Percentiles rank a stretch among this genome's conserved stretches.
These are phyloP conservation scores for Helicoverpa armigera DNA, from an alignment of 1,140 invertebrate species.

Conservation along the genomic window DNA sequence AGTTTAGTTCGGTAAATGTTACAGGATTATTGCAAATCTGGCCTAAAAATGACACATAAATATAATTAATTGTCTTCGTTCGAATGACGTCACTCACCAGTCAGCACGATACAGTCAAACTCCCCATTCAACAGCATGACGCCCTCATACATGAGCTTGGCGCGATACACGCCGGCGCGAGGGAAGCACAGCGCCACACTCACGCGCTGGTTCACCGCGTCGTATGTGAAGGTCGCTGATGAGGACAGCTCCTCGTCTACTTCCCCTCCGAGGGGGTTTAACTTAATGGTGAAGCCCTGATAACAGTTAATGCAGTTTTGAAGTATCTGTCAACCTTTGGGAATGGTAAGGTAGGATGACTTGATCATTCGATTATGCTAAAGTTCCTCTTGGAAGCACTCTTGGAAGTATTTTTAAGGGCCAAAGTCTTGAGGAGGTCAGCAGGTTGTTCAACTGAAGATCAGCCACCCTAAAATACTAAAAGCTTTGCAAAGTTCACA, in stretches of 20 bases:
- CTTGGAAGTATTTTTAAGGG: too few relatives aligned
- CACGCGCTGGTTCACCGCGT: slow-evolving; percentile 87
- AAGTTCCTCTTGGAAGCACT: too few relatives aligned
- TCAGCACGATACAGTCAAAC: slow-evolving; percentile 97
- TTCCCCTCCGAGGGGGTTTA: slow-evolving; percentile 86
- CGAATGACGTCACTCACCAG: slow-evolving; percentile 88
- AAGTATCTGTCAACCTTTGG: background rate
- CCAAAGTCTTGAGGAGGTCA: too few relatives aligned
- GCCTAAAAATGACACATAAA: too few relatives aligned
- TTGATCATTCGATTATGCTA: too few relatives aligned
- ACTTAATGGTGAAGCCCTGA: slow-evolving; percentile 88
- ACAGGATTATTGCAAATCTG: too few relatives aligned
- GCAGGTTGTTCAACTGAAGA: too few relatives aligned
- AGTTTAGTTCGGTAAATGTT: too few relatives aligned
- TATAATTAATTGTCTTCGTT: too few relatives aligned
- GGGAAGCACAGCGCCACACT: slow-evolving; percentile 86
- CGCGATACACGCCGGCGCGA: slow-evolving; percentile 91
- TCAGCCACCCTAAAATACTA: too few relatives aligned
- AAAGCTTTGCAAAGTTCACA: too few relatives aligned
- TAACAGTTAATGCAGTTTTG: background rate
- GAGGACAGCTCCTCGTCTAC: slow-evolving; percentile 85
- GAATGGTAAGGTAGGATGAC: background rate
- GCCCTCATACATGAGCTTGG: slow-evolving; percentile 93
- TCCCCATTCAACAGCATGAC: slow-evolving; percentile 95
- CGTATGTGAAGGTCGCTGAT: slow-evolving; percentile 87